phyloP scores from a whole-genome alignment of 2,888 invertebrate genomes.

The Agelastica alni region DNA sequence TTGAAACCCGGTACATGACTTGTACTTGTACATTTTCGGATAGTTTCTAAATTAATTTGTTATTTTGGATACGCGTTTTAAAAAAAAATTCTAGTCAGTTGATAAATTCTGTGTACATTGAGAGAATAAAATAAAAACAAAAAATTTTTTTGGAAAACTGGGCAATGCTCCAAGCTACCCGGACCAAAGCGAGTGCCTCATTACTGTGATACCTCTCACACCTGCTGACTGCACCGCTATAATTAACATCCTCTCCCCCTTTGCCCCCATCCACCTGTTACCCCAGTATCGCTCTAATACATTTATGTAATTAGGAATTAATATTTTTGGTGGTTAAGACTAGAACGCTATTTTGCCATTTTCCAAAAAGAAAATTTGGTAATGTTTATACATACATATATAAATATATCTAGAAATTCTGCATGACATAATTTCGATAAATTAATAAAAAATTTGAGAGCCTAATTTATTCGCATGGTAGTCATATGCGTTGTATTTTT shows the following conservation, averaged over 20 bases:
- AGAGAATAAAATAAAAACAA: slow-evolving; percentile 33
- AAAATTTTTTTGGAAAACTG: slow-evolving; percentile 35
- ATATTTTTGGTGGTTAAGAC: slow-evolving; percentile 41
- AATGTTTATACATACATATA: slow-evolving; percentile 23
- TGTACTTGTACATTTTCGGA: too few species aligned
- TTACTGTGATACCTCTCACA: slow-evolving; percentile 57
- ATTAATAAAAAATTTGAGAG: slow-evolving; percentile 42
- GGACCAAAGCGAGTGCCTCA: slow-evolving; percentile 58
- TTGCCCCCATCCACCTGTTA: slow-evolving; percentile 28
- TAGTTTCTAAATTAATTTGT: slow-evolving; percentile 19
- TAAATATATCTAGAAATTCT: slow-evolving; percentile 32
- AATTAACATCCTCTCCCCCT: slow-evolving; percentile 36
- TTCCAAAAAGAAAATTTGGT: slow-evolving; percentile 21
- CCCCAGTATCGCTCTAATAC: slow-evolving; percentile 24
- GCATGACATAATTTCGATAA: slow-evolving; percentile 34
- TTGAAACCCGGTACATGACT: too few species aligned
- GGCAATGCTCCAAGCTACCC: slow-evolving; percentile 49
- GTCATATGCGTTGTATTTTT: slow-evolving; percentile 54
- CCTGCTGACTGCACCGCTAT: slow-evolving; percentile 49
- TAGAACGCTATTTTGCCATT: slow-evolving; percentile 36
- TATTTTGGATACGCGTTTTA: slow-evolving; percentile 29
- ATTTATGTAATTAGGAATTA: slow-evolving; percentile 17
- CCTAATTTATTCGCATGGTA: slow-evolving; percentile 56
- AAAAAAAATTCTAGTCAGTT: slow-evolving; percentile 49
- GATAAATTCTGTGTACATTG: slow-evolving; percentile 43